Evolutionary conservation across 2,113 vertebrate genomes (phyloP), one percentile per base, ranked within the genome.

Genomic region (Syrrhaptes paradoxus): DNA sequence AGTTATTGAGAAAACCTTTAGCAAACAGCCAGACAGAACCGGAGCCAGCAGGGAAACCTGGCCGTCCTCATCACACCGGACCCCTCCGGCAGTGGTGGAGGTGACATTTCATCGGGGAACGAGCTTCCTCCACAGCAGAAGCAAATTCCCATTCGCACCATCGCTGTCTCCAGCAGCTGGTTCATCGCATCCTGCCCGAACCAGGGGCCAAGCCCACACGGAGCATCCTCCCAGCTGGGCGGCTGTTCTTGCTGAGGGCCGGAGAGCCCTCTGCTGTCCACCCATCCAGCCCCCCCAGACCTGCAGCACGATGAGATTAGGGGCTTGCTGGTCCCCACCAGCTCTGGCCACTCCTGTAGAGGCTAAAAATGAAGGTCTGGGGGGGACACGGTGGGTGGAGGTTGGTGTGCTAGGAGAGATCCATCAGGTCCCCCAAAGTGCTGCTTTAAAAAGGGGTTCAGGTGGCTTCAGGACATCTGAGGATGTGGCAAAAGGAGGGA

Each of bases 221-320:
- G 26, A 61, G 89, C 75, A 29, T 28, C 63, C 43, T 77, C 41
- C 28, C 15, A 52, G 51, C 34, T 6, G 36, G 20, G 4, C 1
- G 2, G 5, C 32, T 28, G 70, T 14, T 65, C 28, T 31, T 78
- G 74, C 66, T 14, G 71, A 93, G 67, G 71, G 62, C 41, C 92
- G 3, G 3, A 45, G 80, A 73, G 79, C 85, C 85, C 90, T 91
- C 93, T 96, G 78, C 90, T 85, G 90, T 91, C 81, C 85, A 5
- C 17, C 10, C 25, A 0, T 26, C 20, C 9, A 1, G 10, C 13
- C 57, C 59, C 17, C 13, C 45, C 2, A 4, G 25, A 7, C 15
- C 38, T 17, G 25, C 2, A 49, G n/a, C n/a, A 8, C 7, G 11
- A 4, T 13, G 58, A 19, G 5, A 4, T 0, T 16, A 51, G 16